Base-by-base conservation (phyloP, 2,888 invertebrate species). In the Clistopyga incitator region DNA sequence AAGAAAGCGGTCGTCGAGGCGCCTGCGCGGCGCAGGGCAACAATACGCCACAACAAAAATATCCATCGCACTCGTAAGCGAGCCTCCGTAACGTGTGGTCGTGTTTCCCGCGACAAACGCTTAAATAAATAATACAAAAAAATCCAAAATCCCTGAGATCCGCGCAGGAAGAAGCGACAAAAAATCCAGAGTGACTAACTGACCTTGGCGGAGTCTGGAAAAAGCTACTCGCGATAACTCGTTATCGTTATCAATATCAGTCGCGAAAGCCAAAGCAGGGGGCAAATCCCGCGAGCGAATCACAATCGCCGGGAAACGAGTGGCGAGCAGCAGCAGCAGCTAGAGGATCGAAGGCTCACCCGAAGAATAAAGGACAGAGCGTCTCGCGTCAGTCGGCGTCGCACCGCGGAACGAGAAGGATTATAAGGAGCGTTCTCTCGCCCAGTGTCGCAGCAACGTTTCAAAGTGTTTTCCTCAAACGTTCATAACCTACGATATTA, bases 21-120 rank as follows among this genome's bases (percentile, higher is more conserved):
- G 80, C 81, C 67, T 82, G 74, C 78, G 78, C 82, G 59, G 29
- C 59, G 59, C 59, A 80, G 68, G 59, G 75, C 82, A 84, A 81
- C 82, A 82, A 85, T 81, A 79, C 67, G 72, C 80, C 75, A 83
- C 84, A 84, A 87, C 85, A 85, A 87, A 86, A 85, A 84, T 84
- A 87, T 84, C 81, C 64, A 45, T 59, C 71, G 71, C 47, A 64
- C 89, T 91, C 87, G 75, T 78, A 75, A 85, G 74, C 86, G 88
- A 81, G 80, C 84, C 68, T 78, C 85, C 80, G 77, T 85, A 68
- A 81, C 78, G 88, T 47, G 52, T 45, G 65, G 71, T 85, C 68
- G 71, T 74, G 34, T 54, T 34, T 71, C 8, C 20, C 25, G 13
- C 2, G 4, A 13, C 54, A 25, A 18, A 6, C n/a, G 18, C n/a